Evolutionary conservation across 2,797 vertebrate species (phyloP).

Genomic region (Semotilus atromaculatus): DNA sequence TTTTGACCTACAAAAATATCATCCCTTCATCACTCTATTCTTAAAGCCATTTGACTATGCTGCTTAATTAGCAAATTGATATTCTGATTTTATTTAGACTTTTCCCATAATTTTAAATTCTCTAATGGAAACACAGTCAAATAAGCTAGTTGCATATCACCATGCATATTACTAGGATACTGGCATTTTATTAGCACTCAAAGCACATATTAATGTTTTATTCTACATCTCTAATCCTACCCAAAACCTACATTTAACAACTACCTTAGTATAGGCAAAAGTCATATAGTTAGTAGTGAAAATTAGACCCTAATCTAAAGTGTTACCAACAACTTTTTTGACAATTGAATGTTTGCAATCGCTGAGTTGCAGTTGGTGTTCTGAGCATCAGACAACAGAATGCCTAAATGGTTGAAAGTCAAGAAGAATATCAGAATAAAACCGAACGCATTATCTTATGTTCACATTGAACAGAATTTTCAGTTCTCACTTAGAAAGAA

Average conservation of each 20-base stretch:
- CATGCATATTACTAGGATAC: too few relatives aligned
- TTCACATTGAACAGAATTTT: not conserved
- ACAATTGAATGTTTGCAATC: not conserved
- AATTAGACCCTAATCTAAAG: too few relatives aligned
- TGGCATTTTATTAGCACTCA: too few relatives aligned
- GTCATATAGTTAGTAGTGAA: too few relatives aligned
- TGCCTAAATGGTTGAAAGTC: not conserved
- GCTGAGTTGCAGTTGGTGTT: not conserved
- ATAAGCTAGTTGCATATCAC: not conserved
- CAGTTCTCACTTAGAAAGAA: not conserved
- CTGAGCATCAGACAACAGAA: not conserved
- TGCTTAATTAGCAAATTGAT: not conserved
- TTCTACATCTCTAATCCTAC: too few relatives aligned
- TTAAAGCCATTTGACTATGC: not conserved
- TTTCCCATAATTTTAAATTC: not conserved
- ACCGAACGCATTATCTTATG: not conserved
- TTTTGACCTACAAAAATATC: not conserved
- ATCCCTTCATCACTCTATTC: not conserved
- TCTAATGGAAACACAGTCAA: not conserved
- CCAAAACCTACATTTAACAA: too few relatives aligned
- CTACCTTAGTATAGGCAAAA: too few relatives aligned
- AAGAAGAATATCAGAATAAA: too few relatives aligned
- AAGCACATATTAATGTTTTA: too few relatives aligned
- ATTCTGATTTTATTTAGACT: not conserved
- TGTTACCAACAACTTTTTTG: not conserved